Evolutionary conservation across 1,140 invertebrate species (phyloP).

Genomic region (Batillaria attramentaria): DNA sequence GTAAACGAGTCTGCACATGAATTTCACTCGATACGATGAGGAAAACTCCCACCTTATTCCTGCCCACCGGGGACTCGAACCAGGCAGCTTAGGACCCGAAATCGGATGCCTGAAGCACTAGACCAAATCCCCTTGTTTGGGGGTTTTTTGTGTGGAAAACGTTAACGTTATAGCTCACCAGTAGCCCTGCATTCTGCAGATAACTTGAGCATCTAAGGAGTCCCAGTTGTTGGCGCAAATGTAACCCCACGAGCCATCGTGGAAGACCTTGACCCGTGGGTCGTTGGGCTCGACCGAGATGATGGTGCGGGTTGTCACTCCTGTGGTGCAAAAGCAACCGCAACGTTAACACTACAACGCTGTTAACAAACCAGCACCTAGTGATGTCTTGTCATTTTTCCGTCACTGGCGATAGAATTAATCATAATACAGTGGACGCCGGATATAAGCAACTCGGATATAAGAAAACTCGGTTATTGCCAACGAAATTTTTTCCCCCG

Average conservation of each 20-base stretch:
- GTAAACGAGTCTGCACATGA: not conserved
- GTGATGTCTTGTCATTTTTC: not conserved
- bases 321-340: not conserved
- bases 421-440: not conserved
- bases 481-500: no score
- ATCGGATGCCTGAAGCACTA: no score
- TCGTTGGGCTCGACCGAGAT: not conserved
- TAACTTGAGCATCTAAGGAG: conserved; percentile 19
- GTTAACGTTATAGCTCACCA: conserved; percentile 19
- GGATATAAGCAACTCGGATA: not conserved
- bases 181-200: conserved; percentile 26
- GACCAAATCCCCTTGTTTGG: no score
- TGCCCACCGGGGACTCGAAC: no score
- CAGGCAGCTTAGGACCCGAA: no score
- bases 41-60: no score
- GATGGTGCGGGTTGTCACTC: no score
- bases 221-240: conserved; percentile 48
- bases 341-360: not conserved
- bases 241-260: conserved; percentile 39
- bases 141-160: no score
- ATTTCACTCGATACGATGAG: not conserved
- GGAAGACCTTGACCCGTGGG: conserved; percentile 18
- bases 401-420: not conserved
- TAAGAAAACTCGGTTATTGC: not conserved
- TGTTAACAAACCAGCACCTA: not conserved